Conservation (phyloP, 2,797 vertebrate species). For the Uromys caudimaculatus region DNA sequence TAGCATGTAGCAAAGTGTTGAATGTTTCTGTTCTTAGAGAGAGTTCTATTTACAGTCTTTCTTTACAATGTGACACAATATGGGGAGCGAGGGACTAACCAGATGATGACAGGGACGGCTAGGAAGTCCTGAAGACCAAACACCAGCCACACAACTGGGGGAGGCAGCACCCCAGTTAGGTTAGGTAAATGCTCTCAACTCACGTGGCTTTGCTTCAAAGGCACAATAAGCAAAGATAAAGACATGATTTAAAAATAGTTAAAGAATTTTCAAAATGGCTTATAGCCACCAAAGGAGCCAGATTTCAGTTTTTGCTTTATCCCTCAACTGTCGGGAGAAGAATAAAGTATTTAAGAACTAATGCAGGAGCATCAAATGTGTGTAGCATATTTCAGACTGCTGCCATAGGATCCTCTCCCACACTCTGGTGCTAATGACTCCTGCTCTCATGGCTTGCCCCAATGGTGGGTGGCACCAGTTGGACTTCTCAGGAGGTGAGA, state of each 20-base stretch:
- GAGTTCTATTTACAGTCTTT: background rate
- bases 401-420: background rate
- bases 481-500: background rate
- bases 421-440: background rate
- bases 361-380: background rate
- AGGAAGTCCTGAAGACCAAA: background rate
- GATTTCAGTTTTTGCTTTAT: background rate
- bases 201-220: background rate
- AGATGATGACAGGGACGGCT: background rate
- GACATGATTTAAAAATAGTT: constrained; percentile 42
- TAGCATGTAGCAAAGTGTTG: rapidly evolving
- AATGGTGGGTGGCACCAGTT: rapidly evolving
- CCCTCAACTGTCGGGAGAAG: background rate
- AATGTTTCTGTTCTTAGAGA: background rate
- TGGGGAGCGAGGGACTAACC: background rate
- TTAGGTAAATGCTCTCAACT: background rate
- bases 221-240: background rate
- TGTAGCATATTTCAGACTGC: background rate
- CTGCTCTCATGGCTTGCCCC: background rate
- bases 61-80: background rate
- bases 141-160: background rate
- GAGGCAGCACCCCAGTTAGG: background rate
- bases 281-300: background rate
- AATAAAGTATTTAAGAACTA: constrained; percentile 30
- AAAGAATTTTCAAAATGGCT: constrained; percentile 14